phyloP scores from a whole-genome alignment of 1,140 invertebrate genomes.

The Meloidogyne chitwoodi region DNA sequence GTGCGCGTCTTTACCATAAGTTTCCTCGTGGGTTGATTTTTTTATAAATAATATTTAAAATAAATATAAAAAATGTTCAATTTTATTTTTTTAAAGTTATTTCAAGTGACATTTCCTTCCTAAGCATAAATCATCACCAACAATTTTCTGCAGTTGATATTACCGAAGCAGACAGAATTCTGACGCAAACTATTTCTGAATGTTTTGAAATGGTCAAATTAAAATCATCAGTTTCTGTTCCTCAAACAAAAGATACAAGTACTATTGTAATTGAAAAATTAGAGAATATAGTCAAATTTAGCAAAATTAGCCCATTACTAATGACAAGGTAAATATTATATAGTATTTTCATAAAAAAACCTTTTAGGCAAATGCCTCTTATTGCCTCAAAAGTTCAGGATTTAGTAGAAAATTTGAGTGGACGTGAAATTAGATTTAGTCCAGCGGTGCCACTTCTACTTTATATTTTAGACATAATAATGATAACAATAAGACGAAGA shows the following conservation, averaged over 20 bases:
- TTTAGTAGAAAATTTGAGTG: background rate
- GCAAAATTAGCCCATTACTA: background rate
- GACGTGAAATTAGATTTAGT: background rate
- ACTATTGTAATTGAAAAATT: background rate
- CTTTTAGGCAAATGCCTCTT: background rate
- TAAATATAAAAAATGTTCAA: too few species aligned
- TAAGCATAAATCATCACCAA: background rate
- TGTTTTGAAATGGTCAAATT: background rate
- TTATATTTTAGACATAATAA: background rate
- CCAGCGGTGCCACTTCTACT: background rate
- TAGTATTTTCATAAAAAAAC: background rate
- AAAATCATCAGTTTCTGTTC: background rate
- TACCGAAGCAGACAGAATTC: background rate
- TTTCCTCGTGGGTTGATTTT: background rate
- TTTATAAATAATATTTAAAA: background rate
- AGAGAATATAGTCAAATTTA: background rate
- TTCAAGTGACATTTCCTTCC: background rate
- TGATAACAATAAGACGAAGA: background rate
- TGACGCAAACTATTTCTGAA: background rate
- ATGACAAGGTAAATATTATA: background rate
- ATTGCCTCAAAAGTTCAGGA: background rate
- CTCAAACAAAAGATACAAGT: background rate
- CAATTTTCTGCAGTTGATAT: background rate
- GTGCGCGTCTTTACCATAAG: background rate
- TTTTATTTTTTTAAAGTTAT: background rate